Conservation (phyloP, 2,888 invertebrate species). For the Volucella inflata region DNA sequence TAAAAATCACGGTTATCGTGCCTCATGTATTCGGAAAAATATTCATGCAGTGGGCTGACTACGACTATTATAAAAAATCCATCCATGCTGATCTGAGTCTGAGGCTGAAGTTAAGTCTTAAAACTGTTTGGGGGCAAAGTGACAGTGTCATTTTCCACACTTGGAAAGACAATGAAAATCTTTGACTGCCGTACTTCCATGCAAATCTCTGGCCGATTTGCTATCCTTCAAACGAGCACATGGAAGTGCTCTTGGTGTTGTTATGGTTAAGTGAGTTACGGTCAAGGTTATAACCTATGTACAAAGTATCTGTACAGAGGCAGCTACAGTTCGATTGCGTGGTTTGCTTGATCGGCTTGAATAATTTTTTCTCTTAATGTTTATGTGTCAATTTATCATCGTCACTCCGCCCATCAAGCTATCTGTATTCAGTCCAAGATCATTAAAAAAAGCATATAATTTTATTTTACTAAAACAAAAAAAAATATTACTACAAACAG, state of each 20-base stretch:
- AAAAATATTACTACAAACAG: conserved; percentile 30
- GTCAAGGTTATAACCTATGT: conserved; percentile 68
- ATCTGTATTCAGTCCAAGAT: conserved; percentile 66
- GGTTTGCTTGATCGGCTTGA: conserved; percentile 55
- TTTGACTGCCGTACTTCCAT: conserved; percentile 38
- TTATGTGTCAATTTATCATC: conserved; percentile 59
- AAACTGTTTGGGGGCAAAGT: conserved; percentile 60
- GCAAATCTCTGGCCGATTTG: conserved; percentile 63
- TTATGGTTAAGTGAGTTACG: conserved; percentile 72
- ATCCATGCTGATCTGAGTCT: conserved; percentile 44
- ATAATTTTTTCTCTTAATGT: conserved; percentile 52
- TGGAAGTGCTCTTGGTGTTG: conserved; percentile 65
- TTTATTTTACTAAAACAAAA: conserved; percentile 4
- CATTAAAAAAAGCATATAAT: conserved; percentile 39
- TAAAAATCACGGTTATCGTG: conserved; percentile 71
- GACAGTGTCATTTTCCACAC: conserved; percentile 74
- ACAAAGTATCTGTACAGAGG: not conserved
- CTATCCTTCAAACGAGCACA: conserved; percentile 54
- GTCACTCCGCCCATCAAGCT: conserved; percentile 37
- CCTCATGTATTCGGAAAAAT: conserved; percentile 50
- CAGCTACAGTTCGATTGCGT: conserved; percentile 28
- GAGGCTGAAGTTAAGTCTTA: not conserved
- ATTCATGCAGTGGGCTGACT: conserved; percentile 39
- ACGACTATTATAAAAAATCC: conserved; percentile 38
- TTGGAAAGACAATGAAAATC: conserved; percentile 69